Evolutionary conservation across 2,113 vertebrate species (phyloP).

Genomic region (Colius striatus): DNA sequence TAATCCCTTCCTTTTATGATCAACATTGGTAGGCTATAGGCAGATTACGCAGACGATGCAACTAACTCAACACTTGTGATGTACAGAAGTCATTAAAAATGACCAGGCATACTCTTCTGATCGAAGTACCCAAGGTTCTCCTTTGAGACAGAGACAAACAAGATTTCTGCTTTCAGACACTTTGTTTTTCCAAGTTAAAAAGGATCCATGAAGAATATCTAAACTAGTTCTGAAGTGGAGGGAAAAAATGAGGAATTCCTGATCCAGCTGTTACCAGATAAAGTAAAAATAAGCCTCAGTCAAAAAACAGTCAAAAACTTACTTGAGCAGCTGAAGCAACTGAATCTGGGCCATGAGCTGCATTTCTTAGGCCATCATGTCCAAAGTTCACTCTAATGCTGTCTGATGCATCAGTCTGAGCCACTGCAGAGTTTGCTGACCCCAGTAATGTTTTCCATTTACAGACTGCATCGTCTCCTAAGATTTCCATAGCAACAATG

Average conservation of each 20-base stretch:
- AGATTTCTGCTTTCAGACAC: background rate
- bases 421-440: slow-evolving; percentile 79
- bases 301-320: slow-evolving; percentile 61
- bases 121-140: background rate
- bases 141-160: background rate
- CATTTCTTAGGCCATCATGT: slow-evolving; percentile 83
- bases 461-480: slow-evolving; percentile 89
- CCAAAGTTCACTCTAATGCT: slow-evolving; percentile 85
- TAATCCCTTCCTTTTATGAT: background rate
- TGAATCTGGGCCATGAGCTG: slow-evolving; percentile 89
- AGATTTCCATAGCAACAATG: slow-evolving; percentile 91
- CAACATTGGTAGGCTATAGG: background rate
- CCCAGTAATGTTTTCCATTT: slow-evolving; percentile 88
- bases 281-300: background rate
- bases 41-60: background rate
- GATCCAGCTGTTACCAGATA: background rate
- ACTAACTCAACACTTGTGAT: background rate
- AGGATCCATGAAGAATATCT: background rate
- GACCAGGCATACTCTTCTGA: background rate
- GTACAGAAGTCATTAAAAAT: background rate
- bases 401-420: slow-evolving; percentile 78
- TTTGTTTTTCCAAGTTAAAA: background rate
- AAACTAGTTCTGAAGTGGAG: background rate
- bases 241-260: background rate
- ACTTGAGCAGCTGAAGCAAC: slow-evolving; percentile 90